phyloP scores from a whole-genome alignment of 2,888 invertebrate genomes.

The Tillus elongatus region DNA sequence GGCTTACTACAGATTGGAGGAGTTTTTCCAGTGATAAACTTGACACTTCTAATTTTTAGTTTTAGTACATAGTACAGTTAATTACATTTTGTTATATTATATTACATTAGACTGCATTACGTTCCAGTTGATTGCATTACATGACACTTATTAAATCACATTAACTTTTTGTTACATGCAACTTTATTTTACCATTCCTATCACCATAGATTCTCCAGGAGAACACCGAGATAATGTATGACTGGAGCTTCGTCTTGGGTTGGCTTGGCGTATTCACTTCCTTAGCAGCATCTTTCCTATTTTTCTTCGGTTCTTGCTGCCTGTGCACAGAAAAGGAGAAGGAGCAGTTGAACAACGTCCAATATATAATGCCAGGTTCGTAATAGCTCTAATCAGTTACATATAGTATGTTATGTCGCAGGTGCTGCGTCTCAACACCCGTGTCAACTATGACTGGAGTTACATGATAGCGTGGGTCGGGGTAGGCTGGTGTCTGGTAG shows the following conservation, averaged over 20 bases:
- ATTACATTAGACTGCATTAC: too few species aligned
- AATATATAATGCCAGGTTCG: slow-evolving; percentile 82
- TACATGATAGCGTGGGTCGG: slow-evolving; percentile 96
- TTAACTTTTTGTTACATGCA: too few species aligned
- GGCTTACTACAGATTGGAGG: too few species aligned
- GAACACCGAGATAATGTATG: slow-evolving; percentile 65
- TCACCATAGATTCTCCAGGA: slow-evolving; percentile 60
- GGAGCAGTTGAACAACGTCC: slow-evolving; percentile 68
- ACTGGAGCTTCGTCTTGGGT: slow-evolving; percentile 79
- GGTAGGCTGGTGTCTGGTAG: slow-evolving; percentile 82
- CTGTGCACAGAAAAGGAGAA: slow-evolving; percentile 66
- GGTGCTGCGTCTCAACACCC: slow-evolving; percentile 78
- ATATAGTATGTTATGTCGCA: slow-evolving; percentile 44
- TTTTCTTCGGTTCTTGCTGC: slow-evolving; percentile 72
- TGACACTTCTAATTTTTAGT: too few species aligned
- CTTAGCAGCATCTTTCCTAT: slow-evolving; percentile 64
- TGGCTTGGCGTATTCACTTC: slow-evolving; percentile 74
- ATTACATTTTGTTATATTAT: too few species aligned
- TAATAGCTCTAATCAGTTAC: slow-evolving; percentile 16
- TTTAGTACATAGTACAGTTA: too few species aligned
- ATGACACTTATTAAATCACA: too few species aligned
- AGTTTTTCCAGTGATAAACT: too few species aligned
- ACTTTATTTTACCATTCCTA: too few species aligned
- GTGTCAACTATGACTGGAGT: slow-evolving; percentile 90
- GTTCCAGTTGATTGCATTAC: too few species aligned